Evolutionary conservation across 2,797 vertebrate species (phyloP).

Genomic region (Vespertilio murinus): DNA sequence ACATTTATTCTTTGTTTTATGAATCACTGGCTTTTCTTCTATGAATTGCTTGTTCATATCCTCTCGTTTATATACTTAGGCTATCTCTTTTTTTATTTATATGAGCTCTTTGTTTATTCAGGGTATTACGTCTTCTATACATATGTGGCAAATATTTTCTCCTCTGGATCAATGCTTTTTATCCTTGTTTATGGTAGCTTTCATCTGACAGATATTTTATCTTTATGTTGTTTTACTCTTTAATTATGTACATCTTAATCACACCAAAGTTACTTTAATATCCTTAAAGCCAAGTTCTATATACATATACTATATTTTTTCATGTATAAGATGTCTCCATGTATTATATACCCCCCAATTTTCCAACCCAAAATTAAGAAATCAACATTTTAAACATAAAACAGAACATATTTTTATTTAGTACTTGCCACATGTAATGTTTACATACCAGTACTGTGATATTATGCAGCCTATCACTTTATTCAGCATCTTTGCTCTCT

Average conservation of each 20-base stretch:
- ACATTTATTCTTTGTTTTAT: constrained; percentile 9
- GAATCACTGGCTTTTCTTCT: background rate
- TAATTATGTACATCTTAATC: background rate
- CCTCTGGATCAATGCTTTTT: background rate
- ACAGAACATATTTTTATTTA: no score
- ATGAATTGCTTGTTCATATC: background rate
- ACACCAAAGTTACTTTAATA: constrained; percentile 11
- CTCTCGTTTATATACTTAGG: background rate
- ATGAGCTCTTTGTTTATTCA: constrained; percentile 30
- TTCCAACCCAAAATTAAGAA: no score
- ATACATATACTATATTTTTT: background rate
- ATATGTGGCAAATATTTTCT: background rate
- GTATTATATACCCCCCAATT: no score
- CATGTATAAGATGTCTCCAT: no score
- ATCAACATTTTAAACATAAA: no score
- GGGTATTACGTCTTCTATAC: background rate
- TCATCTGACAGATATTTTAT: background rate
- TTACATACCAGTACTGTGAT: no score
- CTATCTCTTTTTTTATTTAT: background rate
- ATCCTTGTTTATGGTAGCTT: constrained; percentile 27
- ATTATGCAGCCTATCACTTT: no score
- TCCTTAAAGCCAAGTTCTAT: background rate
- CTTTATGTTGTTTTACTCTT: constrained; percentile 6
- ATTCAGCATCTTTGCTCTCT: no score
- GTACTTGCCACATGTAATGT: no score